These are phyloP conservation scores for Bufo bufo DNA, from an alignment of 2,113 vertebrate genomes.

Conservation along the genomic window DNA sequence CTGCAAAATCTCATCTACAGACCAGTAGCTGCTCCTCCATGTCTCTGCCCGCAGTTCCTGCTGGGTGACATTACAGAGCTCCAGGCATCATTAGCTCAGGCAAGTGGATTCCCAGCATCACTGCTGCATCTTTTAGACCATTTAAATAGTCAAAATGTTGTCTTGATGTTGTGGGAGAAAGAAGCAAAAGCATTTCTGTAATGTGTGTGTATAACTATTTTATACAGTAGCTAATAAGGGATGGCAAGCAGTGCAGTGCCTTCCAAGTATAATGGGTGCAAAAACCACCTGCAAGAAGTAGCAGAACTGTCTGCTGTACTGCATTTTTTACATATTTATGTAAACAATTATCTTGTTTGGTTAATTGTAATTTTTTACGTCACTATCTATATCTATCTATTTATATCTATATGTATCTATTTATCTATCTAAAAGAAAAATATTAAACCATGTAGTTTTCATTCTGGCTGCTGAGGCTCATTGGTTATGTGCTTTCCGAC, in stretches of 20 bases:
- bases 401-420: too few species aligned
- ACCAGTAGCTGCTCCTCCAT: slow-evolving; percentile 19
- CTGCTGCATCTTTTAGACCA: slow-evolving; percentile 41
- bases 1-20: slow-evolving; percentile 6
- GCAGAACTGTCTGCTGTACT: neutral
- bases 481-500: too few species aligned
- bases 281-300: neutral
- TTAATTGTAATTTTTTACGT: too few species aligned
- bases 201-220: slow-evolving; percentile 33
- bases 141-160: slow-evolving; percentile 60
- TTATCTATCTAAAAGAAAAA: too few species aligned
- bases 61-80: slow-evolving; percentile 54
- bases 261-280: neutral
- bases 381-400: too few species aligned
- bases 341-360: too few species aligned
- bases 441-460: too few species aligned
- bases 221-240: slow-evolving; percentile 19
- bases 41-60: neutral
- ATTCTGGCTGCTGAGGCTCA: too few species aligned
- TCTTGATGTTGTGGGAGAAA: slow-evolving; percentile 32
- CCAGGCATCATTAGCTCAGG: slow-evolving; percentile 56
- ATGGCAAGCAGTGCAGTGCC: neutral
- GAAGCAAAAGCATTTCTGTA: slow-evolving; percentile 8
- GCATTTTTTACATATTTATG: neutral
- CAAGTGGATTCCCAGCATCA: slow-evolving; percentile 51